Percentiles rank a stretch among this genome's conserved stretches.
Evolutionary conservation across 2,888 invertebrate genomes (phyloP).

Genomic region (Euphydryas editha): DNA sequence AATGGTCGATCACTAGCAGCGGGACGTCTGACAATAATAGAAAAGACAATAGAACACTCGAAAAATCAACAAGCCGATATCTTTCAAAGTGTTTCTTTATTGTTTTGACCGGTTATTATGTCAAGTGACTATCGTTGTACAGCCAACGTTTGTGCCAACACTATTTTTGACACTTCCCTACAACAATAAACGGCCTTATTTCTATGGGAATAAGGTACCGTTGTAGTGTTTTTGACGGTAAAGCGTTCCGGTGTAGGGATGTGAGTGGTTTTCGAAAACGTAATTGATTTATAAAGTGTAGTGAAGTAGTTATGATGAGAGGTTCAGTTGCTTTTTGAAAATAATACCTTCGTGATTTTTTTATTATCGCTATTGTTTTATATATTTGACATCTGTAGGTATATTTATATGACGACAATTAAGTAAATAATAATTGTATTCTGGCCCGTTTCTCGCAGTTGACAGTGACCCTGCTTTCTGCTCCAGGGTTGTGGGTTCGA

Average conservation of each 20-base stretch:
- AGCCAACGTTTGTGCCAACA: conserved; percentile 35
- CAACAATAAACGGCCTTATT: conserved; percentile 25
- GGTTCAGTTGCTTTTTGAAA: conserved; percentile 53
- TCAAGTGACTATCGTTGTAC: conserved; percentile 77
- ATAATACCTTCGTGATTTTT: conserved; percentile 56
- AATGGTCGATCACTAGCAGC: conserved; percentile 50
- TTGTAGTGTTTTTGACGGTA: neutral
- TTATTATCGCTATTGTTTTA: conserved; percentile 23
- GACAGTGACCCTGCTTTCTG: too few species aligned
- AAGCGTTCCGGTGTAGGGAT: conserved; percentile 52
- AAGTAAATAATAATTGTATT: neutral
- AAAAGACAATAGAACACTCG: conserved; percentile 68
- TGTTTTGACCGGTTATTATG: conserved; percentile 72
- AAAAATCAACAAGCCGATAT: conserved; percentile 69
- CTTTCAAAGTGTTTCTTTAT: conserved; percentile 67
- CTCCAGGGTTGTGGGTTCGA: too few species aligned
- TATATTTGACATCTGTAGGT: conserved; percentile 29
- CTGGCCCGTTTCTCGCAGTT: too few species aligned
- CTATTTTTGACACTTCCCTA: conserved; percentile 38
- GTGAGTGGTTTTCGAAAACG: conserved; percentile 75
- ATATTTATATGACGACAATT: neutral
- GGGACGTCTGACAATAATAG: conserved; percentile 55
- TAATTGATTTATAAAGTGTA: conserved; percentile 66
- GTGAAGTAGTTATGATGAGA: conserved; percentile 47
- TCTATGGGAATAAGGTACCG: conserved; percentile 46